A percentile compares a stretch with the other conserved stretches of the same genome.
Evolutionary conservation across 2,888 invertebrate genomes (phyloP).

Genomic region (Metopia argyrocephala): DNA sequence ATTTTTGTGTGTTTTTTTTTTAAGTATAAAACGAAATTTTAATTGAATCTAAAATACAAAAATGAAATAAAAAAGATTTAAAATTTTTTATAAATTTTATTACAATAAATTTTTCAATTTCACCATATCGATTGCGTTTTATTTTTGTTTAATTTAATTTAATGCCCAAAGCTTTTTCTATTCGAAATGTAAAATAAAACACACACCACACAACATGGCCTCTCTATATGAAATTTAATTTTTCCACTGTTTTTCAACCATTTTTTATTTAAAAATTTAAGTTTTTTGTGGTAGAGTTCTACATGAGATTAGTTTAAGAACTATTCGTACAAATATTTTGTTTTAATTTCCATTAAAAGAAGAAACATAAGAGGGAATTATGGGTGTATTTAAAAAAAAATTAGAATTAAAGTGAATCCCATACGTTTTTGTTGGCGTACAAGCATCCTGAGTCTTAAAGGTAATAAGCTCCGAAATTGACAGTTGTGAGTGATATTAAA

Average conservation of each 20-base stretch:
- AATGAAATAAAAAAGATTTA: background rate
- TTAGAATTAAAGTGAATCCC: background rate
- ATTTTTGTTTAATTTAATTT: conserved; percentile 50
- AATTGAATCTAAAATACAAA: background rate
- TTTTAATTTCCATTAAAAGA: background rate
- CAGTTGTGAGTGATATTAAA: no score
- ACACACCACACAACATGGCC: background rate
- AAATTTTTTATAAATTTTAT: conserved; percentile 23
- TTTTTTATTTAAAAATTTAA: background rate
- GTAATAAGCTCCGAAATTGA: no score
- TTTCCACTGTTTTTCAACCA: background rate
- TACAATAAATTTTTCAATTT: conserved; percentile 17
- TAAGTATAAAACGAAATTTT: conserved; percentile 1
- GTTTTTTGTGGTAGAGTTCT: background rate
- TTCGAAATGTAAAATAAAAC: conserved; percentile 33
- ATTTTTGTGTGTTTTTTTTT: background rate
- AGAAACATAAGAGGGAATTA: no score
- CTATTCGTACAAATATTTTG: background rate
- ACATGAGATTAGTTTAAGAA: conserved; percentile 44
- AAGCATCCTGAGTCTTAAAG: background rate
- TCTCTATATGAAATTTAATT: no score
- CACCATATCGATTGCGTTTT: conserved; percentile 20
- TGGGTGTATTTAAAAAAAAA: no score
- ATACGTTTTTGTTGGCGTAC: background rate
- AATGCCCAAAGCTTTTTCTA: conserved; percentile 39